These are phyloP conservation scores for Sphaeridia pumilis DNA, from an alignment of 2,888 invertebrate species.

Conservation along the genomic window DNA sequence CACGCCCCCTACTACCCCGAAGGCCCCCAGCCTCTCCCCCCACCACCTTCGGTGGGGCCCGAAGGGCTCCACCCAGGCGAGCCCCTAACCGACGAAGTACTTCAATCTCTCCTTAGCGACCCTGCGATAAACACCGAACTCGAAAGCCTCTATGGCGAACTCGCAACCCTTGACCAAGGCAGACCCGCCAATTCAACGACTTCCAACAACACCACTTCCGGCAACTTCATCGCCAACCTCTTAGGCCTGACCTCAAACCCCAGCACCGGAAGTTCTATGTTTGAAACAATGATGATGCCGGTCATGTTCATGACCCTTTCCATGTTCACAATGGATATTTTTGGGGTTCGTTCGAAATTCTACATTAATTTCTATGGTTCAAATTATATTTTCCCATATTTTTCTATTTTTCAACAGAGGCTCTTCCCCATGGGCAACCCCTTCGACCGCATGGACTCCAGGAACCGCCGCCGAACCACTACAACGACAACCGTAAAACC, in stretches of 20 bases:
- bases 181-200: not conserved
- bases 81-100: too few species aligned
- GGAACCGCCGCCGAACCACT: not conserved
- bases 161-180: not conserved
- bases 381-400: not conserved
- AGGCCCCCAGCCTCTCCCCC: slow-evolving; percentile 1
- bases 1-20: slow-evolving; percentile 24
- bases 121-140: slow-evolving; percentile 11
- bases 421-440: not conserved
- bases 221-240: too few species aligned
- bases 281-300: slow-evolving; percentile 2
- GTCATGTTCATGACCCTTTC: slow-evolving; percentile 3
- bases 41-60: too few species aligned
- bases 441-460: too few species aligned
- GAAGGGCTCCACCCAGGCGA: too few species aligned
- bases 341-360: not conserved
- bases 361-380: not conserved
- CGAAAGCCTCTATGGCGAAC: too few species aligned
- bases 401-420: not conserved
- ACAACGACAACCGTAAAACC: slow-evolving; percentile 7
- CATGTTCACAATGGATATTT: slow-evolving; percentile 14
- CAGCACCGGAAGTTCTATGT: slow-evolving; percentile 4
- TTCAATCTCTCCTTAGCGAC: slow-evolving; percentile 2
- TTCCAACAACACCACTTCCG: not conserved
- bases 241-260: not conserved